Base-by-base conservation (phyloP, 2,113 vertebrate species). In the Tetrao urogallus region DNA sequence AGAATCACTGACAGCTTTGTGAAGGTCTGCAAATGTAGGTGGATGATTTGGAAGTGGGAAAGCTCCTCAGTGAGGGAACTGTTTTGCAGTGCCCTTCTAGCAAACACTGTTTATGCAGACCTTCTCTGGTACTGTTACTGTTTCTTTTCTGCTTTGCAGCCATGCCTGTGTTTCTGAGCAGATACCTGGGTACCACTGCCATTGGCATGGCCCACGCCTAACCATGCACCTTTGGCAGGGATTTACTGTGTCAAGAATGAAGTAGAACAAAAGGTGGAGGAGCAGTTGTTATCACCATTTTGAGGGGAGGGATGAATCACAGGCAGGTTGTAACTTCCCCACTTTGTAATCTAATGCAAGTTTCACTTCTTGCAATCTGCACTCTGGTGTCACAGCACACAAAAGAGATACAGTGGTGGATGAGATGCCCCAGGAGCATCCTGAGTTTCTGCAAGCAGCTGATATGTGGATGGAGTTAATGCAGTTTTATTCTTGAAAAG, bases 311-410 rank as follows among this genome's bases (percentile, higher is more conserved):
- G 54, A 43, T 61, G 9, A 79, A 82, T 38, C 72, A 18, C 69
- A 74, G 27, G 48, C 56, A 27, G 36, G 11, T 42, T 4, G 2
- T 60, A 45, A 69, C 36, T 82, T 83, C 45, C 47, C 32, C 32
- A 15, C 34, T 66, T 30, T 54, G 45, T 42, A 8, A 21, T 77
- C 50, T 32, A 28, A 16, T 5, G 15, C 38, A 38, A 67, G n/a
- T 64, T 72, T 84, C 28, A 28, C 47, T 48, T 69, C 77, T 32
- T 25, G 5, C 38, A 47, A 7, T 27, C 36, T 90, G 57, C 36
- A 8, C 0, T 0, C 34, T 0, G 0, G 27, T 43, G 42, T 47
- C 13, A 8, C 13, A 45, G 52, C 50, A 56, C 57, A n/a, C 9
- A 1, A 36, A 54, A 17, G 65, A 40, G 47, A 60, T 18, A 0